phyloP scores from a whole-genome alignment of 2,113 vertebrate genomes.

The Ptilonorhynchus violaceus region DNA sequence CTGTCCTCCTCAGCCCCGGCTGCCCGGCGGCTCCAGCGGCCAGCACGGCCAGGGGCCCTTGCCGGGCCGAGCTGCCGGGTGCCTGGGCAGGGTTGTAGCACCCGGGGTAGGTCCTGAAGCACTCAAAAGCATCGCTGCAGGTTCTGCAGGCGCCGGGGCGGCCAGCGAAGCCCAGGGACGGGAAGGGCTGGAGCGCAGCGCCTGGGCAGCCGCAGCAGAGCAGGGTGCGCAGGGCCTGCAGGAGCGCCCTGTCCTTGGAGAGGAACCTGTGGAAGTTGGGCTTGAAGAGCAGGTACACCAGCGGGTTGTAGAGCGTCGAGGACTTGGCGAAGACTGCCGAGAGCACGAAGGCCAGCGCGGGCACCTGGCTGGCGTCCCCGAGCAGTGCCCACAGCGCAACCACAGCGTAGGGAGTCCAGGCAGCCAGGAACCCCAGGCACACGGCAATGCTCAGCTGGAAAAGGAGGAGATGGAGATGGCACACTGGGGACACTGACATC shows the following conservation, averaged over 20 bases:
- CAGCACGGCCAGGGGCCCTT: not conserved
- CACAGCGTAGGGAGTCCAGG: slow-evolving; percentile 84
- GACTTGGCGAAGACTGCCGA: slow-evolving; percentile 82
- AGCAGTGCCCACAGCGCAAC: slow-evolving; percentile 80
- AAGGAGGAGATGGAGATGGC: not conserved
- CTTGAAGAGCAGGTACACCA: slow-evolving; percentile 81
- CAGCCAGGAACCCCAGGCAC: slow-evolving; percentile 82
- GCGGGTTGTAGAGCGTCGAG: slow-evolving; percentile 83
- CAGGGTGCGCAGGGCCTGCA: not conserved
- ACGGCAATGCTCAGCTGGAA: slow-evolving; percentile 79
- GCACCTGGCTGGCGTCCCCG: slow-evolving; percentile 63
- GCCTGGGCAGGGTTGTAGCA: not conserved
- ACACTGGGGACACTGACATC: rapidly evolving
- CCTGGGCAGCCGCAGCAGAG: not conserved
- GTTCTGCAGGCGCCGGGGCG: not conserved
- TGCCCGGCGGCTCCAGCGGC: not conserved
- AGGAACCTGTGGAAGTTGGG: slow-evolving; percentile 81
- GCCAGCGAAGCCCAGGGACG: rapidly evolving
- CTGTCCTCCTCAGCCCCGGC: not conserved
- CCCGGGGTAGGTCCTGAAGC: not conserved
- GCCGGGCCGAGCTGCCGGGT: not conserved
- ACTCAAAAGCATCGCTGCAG: not conserved
- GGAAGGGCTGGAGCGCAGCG: not conserved
- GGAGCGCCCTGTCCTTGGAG: slow-evolving; percentile 9
- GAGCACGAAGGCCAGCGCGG: slow-evolving; percentile 78